Base-by-base conservation (phyloP, 2,888 invertebrate species). In the Ormyrus labotus region DNA sequence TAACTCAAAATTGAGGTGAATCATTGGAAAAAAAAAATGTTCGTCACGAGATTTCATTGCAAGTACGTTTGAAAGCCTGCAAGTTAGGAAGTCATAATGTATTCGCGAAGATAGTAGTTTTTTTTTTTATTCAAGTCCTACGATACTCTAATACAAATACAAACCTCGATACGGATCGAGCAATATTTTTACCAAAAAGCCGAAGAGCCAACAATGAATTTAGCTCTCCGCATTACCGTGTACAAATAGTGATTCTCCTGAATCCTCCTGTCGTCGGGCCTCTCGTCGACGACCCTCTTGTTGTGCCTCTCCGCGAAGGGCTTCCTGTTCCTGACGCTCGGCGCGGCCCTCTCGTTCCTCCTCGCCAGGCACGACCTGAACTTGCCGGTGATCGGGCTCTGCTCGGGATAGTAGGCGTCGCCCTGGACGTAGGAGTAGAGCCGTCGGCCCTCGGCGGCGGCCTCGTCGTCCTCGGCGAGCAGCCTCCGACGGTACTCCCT, bases 351-450 rank as follows among this genome's bases (percentile, higher is more conserved):
- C 47, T 84, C 84, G 79, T 89, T 90, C 70, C 83, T 86, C 10
- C 63, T 57, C 0, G 89, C 84, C 69, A 90, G 81, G 47, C 76
- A 74, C 0, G 89, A 87, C 7, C 83, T 84, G 57, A 84, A 87
- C n/a, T 80, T 82, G 53, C 79, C 84, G 6, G 87, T 87, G 9
- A 80, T 19, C 3, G 48, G 34, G 7, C 48, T 10, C 6, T n/a
- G 7, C 0, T 74, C 67, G 50, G 92, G 90, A 63, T 91, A 85
- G 84, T 92, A 92, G 57, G 91, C 90, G 86, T 95, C 95, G 9
- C 92, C 92, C 82, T 94, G 88, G 1, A 93, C 91, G 84, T 94
- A 94, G 1, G 94, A 93, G 84, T 93, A 95, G 81, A 93, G 87
- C 57, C 90, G 88, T 87, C 89, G 91, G 85, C 92, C 84, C 83